Conservation (phyloP, 2,888 invertebrate species). For the Xylota segnis region DNA sequence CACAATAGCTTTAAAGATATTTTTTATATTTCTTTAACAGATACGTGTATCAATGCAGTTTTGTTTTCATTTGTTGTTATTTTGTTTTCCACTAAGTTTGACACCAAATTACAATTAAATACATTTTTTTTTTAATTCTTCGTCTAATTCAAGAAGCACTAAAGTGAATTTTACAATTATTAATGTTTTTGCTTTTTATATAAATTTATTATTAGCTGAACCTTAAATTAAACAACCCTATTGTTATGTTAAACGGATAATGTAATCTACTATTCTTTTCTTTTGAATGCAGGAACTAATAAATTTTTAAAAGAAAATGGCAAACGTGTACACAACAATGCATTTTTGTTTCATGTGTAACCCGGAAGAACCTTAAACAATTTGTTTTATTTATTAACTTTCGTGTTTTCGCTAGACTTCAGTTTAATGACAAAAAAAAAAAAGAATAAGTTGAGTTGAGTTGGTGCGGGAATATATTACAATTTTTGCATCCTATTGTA, state of each 20-base stretch:
- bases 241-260: constrained; percentile 40
- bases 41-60: constrained; percentile 10
- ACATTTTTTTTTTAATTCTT: constrained; percentile 13
- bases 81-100: constrained; percentile 29
- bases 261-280: constrained; percentile 3
- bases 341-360: not conserved
- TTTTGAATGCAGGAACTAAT: constrained; percentile 9
- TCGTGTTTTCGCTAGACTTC: not conserved
- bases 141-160: constrained; percentile 40
- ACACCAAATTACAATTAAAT: constrained; percentile 42
- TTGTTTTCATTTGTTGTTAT: constrained; percentile 15
- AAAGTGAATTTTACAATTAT: constrained; percentile 41
- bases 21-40: constrained; percentile 5
- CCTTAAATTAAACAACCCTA: constrained; percentile 65
- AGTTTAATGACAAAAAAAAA: not conserved
- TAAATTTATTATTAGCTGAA: constrained; percentile 18
- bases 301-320: constrained; percentile 9
- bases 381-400: not conserved
- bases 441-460: not conserved
- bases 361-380: constrained; percentile 36
- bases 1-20: constrained; percentile 56
- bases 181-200: constrained; percentile 27
- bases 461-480: not conserved
- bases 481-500: not conserved
- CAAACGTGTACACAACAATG: constrained; percentile 12